phyloP scores from a whole-genome alignment of 2,888 invertebrate genomes.

The Aromia moschata region DNA sequence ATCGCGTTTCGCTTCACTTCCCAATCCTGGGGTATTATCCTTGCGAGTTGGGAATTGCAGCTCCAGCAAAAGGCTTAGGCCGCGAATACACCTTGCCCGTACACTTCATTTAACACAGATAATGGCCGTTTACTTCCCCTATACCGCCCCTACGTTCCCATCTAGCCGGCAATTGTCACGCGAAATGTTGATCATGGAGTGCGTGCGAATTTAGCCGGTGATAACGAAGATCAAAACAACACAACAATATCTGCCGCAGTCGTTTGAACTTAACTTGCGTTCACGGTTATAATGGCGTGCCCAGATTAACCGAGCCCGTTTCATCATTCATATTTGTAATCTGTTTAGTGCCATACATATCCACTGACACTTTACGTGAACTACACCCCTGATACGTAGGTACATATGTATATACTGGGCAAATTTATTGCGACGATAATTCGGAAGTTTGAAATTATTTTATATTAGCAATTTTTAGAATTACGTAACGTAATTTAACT shows the following conservation, averaged over 20 bases:
- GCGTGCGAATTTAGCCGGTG: constrained; percentile 60
- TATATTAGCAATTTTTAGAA: too few species aligned
- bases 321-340: constrained; percentile 33
- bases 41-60: constrained; percentile 59
- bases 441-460: too few species aligned
- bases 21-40: constrained; percentile 60
- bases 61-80: constrained; percentile 61
- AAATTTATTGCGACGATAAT: not conserved
- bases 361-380: not conserved
- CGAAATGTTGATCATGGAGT: constrained; percentile 58
- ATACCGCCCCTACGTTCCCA: constrained; percentile 47
- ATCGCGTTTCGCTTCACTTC: constrained; percentile 62
- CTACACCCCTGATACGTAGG: not conserved
- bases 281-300: constrained; percentile 43
- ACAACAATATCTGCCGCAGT: constrained; percentile 51
- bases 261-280: constrained; percentile 53
- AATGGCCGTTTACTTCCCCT: constrained; percentile 66
- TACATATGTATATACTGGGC: too few species aligned
- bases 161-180: constrained; percentile 51
- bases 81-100: constrained; percentile 60
- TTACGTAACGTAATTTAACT: too few species aligned
- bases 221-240: constrained; percentile 60
- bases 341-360: constrained; percentile 13
- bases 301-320: constrained; percentile 37
- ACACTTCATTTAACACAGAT: constrained; percentile 65